These are phyloP conservation scores for Phrynosoma blainvillii DNA, from an alignment of 2,113 vertebrate genomes.

Conservation along the genomic window DNA sequence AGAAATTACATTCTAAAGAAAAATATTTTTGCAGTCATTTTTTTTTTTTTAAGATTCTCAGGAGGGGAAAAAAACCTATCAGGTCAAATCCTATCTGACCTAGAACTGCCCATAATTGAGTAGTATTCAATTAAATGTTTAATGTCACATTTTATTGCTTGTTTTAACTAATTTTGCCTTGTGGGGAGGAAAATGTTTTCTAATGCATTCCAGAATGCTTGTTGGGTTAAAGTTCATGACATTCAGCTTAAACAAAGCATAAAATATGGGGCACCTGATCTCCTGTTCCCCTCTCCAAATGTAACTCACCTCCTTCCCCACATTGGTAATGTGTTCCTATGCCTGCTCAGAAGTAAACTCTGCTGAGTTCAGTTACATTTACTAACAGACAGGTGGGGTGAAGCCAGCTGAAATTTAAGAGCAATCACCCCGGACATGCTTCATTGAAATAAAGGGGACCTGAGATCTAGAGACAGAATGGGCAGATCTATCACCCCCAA, in stretches of 20 bases:
- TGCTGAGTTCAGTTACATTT: not conserved
- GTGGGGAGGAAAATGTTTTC: conserved; percentile 66
- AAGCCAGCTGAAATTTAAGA: not conserved
- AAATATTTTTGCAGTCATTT: conserved; percentile 62
- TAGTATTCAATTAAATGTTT: conserved; percentile 66
- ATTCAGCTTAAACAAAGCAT: conserved; percentile 64
- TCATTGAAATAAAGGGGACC: not conserved
- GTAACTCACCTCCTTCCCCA: not conserved
- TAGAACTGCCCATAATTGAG: conserved; percentile 65
- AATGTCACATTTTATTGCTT: conserved; percentile 73
- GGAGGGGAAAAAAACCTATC: conserved; percentile 46
- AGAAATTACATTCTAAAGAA: conserved; percentile 69
- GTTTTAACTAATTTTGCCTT: conserved; percentile 74
- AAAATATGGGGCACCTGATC: conserved; percentile 44
- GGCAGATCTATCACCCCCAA: too few species aligned
- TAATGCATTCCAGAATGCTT: conserved; percentile 67
- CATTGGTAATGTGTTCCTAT: not conserved
- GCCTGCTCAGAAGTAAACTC: not conserved
- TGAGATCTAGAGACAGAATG: not conserved
- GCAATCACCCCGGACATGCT: not conserved
- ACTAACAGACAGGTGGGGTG: not conserved
- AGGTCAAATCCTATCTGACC: conserved; percentile 68
- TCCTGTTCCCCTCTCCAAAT: not conserved
- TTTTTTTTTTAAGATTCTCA: conserved; percentile 31
- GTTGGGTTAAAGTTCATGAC: conserved; percentile 70